Evolutionary conservation across 2,113 vertebrate genomes (phyloP).

Genomic region (Promerops cafer): DNA sequence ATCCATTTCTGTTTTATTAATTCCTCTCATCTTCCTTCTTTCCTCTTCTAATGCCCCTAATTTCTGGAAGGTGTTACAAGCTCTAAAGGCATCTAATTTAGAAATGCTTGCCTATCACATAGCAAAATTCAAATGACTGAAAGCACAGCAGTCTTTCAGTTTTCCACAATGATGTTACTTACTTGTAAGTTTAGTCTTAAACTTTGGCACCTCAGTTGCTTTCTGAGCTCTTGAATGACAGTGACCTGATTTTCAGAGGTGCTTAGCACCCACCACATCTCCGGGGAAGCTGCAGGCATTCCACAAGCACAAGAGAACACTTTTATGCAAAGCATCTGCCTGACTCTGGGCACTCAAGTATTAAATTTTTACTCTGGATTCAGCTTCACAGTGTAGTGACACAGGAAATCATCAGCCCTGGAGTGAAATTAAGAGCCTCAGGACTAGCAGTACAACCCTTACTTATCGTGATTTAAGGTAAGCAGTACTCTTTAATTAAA

Average conservation of each 20-base stretch:
- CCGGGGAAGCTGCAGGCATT: not conserved
- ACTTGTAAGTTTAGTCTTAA: not conserved
- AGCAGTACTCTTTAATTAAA: not conserved
- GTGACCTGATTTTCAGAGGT: constrained; percentile 34
- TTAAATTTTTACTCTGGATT: constrained; percentile 36
- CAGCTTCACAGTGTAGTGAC: not conserved
- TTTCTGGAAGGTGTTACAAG: not conserved
- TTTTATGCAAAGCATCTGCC: constrained; percentile 17
- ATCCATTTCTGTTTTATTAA: not conserved
- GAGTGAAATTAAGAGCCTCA: not conserved
- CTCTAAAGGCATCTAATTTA: not conserved
- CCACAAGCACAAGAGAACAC: not conserved
- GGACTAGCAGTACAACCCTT: not conserved
- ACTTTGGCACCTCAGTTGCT: not conserved
- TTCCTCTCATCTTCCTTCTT: not conserved
- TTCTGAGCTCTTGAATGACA: not conserved
- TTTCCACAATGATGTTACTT: not conserved
- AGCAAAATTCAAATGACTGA: not conserved
- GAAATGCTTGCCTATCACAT: not conserved
- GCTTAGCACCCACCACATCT: constrained; percentile 19
- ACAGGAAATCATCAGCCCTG: not conserved
- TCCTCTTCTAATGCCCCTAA: not conserved
- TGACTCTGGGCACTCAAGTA: constrained; percentile 31
- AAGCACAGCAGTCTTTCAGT: not conserved
- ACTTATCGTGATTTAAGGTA: not conserved